Evolutionary conservation across 2,797 vertebrate genomes (phyloP), one percentile per base, ranked within the genome.

Genomic region (Pipistrellus nathusii): DNA sequence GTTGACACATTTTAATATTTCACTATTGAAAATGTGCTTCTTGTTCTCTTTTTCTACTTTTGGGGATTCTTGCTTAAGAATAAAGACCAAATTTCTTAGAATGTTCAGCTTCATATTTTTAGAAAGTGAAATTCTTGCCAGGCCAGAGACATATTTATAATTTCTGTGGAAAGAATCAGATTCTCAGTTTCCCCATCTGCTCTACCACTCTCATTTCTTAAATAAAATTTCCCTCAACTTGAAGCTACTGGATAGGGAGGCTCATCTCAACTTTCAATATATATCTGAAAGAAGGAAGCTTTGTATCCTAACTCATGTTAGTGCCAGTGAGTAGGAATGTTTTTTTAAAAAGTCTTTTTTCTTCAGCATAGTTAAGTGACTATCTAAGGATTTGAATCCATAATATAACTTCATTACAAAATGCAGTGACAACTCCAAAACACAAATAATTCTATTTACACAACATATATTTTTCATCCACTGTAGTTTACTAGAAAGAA

Each of bases 251-350:
- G 14, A 20, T 85, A 82, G 6, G 13, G 53, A 41, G 10, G 32
- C 46, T 85, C 25, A 64, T 85, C 11, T 57, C 55, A 95, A 41
- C 1, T 77, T 57, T 30, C 13, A 32, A 5, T n/a, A 38, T 69
- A 32, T 44, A 94, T 77, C 55, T 77, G 23, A 93, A 81, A 73
- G 41, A 82, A 96, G 75, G n/a, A 75, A 82, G 18, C 14, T 25
- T 15, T 81, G 2, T 53, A 25, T 66, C 14, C 12, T 77, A 68
- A 69, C 17, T 51, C 53, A n/a, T 18, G 12, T 44, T 68, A 71
- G 23, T 51, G 38, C 12, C 7, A 51, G 5, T 35, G 2, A 69
- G 17, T 30, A 38, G 18, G 44, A 12, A 72, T 57, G 78, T 12
- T 84, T 64, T 55, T 0, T 1, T n/a, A 15, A 23, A 23, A 59